Base-by-base conservation (phyloP, 2,888 invertebrate species). In the Pseudococcus jackbeardsleyi region DNA sequence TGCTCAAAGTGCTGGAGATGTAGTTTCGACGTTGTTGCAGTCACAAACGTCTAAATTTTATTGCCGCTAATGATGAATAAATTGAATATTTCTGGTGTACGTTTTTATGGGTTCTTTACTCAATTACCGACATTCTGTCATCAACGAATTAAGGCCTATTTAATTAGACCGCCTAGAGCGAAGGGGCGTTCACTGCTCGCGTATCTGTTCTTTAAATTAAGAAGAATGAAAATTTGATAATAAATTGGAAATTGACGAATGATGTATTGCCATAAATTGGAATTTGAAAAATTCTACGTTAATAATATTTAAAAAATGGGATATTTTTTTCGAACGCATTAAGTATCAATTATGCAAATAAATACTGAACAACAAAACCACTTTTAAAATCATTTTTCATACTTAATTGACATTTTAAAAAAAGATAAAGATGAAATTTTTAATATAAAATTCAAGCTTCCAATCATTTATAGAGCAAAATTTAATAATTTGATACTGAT, bases 71-170 rank as follows among this genome's bases (percentile, higher is more conserved):
- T 82, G 39, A 82, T 46, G 46, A 19, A 19, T 82, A 82, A 39
- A 72, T 72, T 72, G 15, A 72, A 82, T 82, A 46, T 64, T 22
- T 64, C 64, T n/a, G 11, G 22, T 22, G 64, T 22, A 64, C 59
- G 64, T 9, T 59, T 59, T 22, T 64, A 2, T 46, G 19, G 1
- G 1, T 19, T 39, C 42, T 79, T 79, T 79, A 39, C 19, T 82
- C n/a, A 46, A 82, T 82, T 82, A 46, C 39, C 39, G 46, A 46
- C 79, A 26, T 77, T 82, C 46, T 8, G 19, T 46, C 33, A 64
- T 22, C 15, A 22, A 64, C 9, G 64, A 64, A 64, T 46, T 82
- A 82, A 46, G 79, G 79, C 79, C 79, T 82, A 82, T 82, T 82
- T 82, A 42, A 82, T 82, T 82, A 82, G 9, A 19, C 0, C 19